Conservation (phyloP, 2,888 invertebrate species). For the Cosmopolites sordidus region DNA sequence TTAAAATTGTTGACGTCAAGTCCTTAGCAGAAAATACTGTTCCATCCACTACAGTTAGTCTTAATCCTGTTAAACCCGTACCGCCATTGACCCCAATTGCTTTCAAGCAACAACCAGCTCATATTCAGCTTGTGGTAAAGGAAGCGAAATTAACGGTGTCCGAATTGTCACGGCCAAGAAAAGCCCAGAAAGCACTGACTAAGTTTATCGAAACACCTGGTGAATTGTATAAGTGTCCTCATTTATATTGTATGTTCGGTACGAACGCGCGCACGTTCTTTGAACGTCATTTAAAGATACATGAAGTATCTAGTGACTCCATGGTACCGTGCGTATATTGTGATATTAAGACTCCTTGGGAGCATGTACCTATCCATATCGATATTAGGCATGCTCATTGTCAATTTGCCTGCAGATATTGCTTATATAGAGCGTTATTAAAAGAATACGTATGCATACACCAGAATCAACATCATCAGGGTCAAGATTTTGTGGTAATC, state of each 20-base stretch:
- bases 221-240: constrained; percentile 57
- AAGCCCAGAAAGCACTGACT: constrained; percentile 43
- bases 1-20: constrained; percentile 46
- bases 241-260: constrained; percentile 50
- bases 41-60: not conserved
- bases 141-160: constrained; percentile 31
- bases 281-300: constrained; percentile 46
- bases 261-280: constrained; percentile 45
- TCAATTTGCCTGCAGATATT: constrained; percentile 60
- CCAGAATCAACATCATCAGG: constrained; percentile 44
- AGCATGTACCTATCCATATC: constrained; percentile 51
- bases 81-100: constrained; percentile 17
- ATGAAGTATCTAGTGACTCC: constrained; percentile 34
- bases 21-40: constrained; percentile 33
- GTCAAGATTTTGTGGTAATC: constrained; percentile 29
- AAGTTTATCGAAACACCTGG: constrained; percentile 34
- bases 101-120: constrained; percentile 10
- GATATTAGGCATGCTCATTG: constrained; percentile 59
- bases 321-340: constrained; percentile 52
- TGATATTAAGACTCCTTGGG: constrained; percentile 49
- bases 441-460: constrained; percentile 61
- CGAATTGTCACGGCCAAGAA: constrained; percentile 33
- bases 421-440: constrained; percentile 63
- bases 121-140: constrained; percentile 30
- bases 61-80: constrained; percentile 1